Evolutionary conservation across 2,113 vertebrate genomes (phyloP), one percentile per base, ranked within the genome.

Genomic region (Orthochromis indermauri): DNA sequence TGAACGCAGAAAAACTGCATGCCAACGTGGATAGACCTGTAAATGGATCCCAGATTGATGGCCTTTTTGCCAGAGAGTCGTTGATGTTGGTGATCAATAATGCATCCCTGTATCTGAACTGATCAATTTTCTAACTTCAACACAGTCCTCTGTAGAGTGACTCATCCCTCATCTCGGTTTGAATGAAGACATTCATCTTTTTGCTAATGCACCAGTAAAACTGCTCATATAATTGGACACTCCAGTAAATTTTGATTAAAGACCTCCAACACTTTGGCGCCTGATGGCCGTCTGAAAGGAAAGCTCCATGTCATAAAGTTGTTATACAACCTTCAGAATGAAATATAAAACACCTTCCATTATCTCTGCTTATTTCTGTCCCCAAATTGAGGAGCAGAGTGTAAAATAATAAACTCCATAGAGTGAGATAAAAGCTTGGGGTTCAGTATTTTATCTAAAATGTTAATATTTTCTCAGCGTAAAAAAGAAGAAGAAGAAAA

Each of bases 171-270:
- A 45, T 11, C 80, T 89, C 61, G 1, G 5, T 79, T 51, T 79
- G 66, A 81, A 82, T 92, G 78, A 91, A 93, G 87, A 90, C 80
- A 49, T 93, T 84, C 89, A 87, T 93, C 89, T 90, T 88, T 86
- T 76, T 10, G 68, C 90, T 92, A 91, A 91, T 90, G 92, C 86
- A 61, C 78, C 88, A 61, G 82, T 94, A 90, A 93, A 93, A 91
- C 7, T n/a, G 90, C 92, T 92, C 91, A 71, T 95, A 91, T 95
- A 94, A 90, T 63, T 78, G 84, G 93, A 94, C 90, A 91, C 84
- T 91, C 73, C 80, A 90, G 92, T 92, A 94, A 89, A 94, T 94
- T 93, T 85, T 93, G 89, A 95, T 94, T 91, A 90, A 95, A 91
- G 90, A 84, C 61, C 87, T 89, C 55, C 9, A 87, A 86, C 90